Percentiles rank a stretch among this genome's conserved stretches.
phyloP scores from a whole-genome alignment of 2,797 vertebrate species.

The Takifugu rubripes region DNA sequence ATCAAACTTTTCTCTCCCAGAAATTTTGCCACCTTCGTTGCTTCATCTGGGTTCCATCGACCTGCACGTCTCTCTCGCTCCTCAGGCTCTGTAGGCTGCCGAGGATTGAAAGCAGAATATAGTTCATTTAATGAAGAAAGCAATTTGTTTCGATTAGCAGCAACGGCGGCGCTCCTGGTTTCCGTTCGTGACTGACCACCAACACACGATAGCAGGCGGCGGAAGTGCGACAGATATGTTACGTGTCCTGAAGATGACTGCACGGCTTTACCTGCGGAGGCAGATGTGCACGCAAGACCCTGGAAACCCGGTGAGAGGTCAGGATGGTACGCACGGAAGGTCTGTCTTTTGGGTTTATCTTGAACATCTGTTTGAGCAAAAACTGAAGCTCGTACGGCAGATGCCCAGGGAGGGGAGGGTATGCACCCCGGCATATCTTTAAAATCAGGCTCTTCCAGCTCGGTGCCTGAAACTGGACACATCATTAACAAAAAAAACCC shows the following conservation, averaged over 20 bases:
- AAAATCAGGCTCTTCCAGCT: slow-evolving; percentile 94
- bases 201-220: no score
- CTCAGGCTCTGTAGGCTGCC: slow-evolving; percentile 34
- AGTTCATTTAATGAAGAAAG: no score
- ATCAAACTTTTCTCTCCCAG: slow-evolving; percentile 68
- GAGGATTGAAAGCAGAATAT: slow-evolving; percentile 22
- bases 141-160: no score
- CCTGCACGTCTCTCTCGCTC: slow-evolving; percentile 37
- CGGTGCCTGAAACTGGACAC: slow-evolving; percentile 86
- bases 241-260: not conserved
- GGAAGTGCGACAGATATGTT: no score
- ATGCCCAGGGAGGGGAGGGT: slow-evolving; percentile 80
- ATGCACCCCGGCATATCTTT: slow-evolving; percentile 88
- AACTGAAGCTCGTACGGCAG: slow-evolving; percentile 86
- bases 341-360: slow-evolving; percentile 83
- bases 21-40: slow-evolving; percentile 53
- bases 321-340: slow-evolving; percentile 89
- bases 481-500: slow-evolving; percentile 3
- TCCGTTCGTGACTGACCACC: no score
- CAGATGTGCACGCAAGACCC: slow-evolving; percentile 69
- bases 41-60: slow-evolving; percentile 61
- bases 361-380: slow-evolving; percentile 91
- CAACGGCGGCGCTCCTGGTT: no score
- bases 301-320: slow-evolving; percentile 74
- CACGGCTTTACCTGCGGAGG: slow-evolving; percentile 73